Evolutionary conservation across 2,888 invertebrate species (phyloP).

Genomic region (Papilio elwesi): DNA sequence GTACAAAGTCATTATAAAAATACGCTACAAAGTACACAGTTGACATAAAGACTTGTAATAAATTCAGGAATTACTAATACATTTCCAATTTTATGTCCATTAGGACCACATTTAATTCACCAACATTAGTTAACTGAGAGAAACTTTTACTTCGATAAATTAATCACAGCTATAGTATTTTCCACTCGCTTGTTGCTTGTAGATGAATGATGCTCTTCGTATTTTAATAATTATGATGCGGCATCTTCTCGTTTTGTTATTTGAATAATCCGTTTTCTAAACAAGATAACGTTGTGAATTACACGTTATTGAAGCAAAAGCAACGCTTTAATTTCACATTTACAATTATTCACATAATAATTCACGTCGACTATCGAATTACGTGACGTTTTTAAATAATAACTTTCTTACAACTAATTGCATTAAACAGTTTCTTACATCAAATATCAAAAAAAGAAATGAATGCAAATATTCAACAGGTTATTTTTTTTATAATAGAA

Average conservation of each 20-base stretch:
- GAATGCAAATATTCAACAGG: neutral
- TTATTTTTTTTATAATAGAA: too few relatives aligned
- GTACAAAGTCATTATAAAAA: too few relatives aligned
- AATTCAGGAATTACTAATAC: neutral
- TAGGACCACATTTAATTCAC: too few relatives aligned
- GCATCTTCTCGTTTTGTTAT: conserved; percentile 10
- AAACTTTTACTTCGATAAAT: conserved; percentile 10
- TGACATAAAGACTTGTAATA: too few relatives aligned
- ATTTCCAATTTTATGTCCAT: neutral
- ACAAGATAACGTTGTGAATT: conserved; percentile 21
- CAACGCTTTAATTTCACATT: conserved; percentile 1
- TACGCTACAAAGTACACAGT: too few relatives aligned
- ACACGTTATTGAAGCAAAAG: conserved; percentile 4
- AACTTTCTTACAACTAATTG: neutral
- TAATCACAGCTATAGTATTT: conserved; percentile 27
- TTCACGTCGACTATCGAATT: conserved; percentile 5
- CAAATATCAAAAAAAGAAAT: neutral
- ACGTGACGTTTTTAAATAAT: neutral
- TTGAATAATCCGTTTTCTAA: conserved; percentile 8
- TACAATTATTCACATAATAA: neutral
- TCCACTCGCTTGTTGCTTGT: neutral
- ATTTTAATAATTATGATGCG: neutral
- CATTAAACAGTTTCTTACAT: neutral
- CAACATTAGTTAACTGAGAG: conserved; percentile 14
- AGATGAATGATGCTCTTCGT: conserved; percentile 3